Conservation (phyloP, 2,888 invertebrate genomes). For the Orchesellides sinensis region DNA sequence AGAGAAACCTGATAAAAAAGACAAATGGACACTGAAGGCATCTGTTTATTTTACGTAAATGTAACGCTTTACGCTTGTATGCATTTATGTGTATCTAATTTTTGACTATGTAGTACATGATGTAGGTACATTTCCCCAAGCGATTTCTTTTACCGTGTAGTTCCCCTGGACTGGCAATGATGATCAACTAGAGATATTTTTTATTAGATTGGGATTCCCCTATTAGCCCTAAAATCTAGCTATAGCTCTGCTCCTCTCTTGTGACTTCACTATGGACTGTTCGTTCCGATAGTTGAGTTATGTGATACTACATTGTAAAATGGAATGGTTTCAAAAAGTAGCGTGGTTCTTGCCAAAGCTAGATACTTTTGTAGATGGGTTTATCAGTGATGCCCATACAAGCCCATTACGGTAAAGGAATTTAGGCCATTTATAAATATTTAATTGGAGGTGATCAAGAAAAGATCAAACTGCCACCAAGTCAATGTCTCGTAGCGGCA, state of each 20-base stretch:
- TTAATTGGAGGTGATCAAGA: constrained; percentile 45
- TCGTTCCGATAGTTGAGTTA: no score
- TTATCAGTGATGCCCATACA: no score
- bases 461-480: not conserved
- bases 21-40: constrained; percentile 21
- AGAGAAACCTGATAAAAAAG: not conserved
- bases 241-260: not conserved
- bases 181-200: constrained; percentile 43
- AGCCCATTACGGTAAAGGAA: no score
- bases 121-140: constrained; percentile 10
- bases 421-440: constrained; percentile 46
- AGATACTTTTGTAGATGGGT: no score
- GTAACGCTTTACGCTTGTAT: no score
- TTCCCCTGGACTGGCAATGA: no score
- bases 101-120: no score
- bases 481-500: not conserved
- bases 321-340: no score
- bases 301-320: no score
- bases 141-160: not conserved
- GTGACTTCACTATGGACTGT: not conserved
- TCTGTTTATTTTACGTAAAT: constrained; percentile 27
- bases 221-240: constrained; percentile 32
- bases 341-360: no score
- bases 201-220: constrained; percentile 38
- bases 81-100: no score